Percentiles rank a stretch among this genome's conserved stretches.
Evolutionary conservation across 2,113 vertebrate species (phyloP).

Genomic region (Onychorhynchus coronatus): DNA sequence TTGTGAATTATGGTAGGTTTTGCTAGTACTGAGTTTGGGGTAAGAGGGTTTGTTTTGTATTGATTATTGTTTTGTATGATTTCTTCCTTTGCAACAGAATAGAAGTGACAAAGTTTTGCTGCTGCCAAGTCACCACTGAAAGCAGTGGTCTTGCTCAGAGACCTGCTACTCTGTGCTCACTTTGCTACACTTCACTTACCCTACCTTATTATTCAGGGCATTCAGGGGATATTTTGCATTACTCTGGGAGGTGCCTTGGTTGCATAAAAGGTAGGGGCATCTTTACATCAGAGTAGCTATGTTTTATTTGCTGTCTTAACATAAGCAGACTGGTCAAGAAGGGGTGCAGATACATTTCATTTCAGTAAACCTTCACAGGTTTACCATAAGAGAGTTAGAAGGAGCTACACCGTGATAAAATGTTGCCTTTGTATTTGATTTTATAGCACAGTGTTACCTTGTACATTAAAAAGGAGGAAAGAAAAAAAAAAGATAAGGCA

Average conservation of each 20-base stretch:
- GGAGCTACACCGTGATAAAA: background rate
- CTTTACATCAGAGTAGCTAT: background rate
- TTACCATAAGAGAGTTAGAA: background rate
- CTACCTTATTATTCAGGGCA: background rate
- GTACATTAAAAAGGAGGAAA: background rate
- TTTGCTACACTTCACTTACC: fast-evolving
- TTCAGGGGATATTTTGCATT: background rate
- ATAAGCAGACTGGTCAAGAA: background rate
- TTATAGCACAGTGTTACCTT: background rate
- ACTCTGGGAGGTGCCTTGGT: background rate
- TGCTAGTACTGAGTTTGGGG: background rate
- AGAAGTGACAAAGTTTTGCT: background rate
- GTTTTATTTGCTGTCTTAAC: background rate
- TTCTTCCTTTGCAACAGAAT: background rate
- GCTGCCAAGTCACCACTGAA: background rate
- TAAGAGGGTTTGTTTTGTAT: background rate
- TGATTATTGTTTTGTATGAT: background rate
- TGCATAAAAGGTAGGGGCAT: background rate
- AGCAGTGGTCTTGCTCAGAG: background rate
- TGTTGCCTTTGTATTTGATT: background rate
- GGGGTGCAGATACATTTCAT: background rate
- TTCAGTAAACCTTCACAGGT: background rate
- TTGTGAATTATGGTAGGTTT: background rate
- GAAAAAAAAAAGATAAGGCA: background rate
- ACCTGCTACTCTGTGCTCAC: background rate